A percentile compares a stretch with the other conserved stretches of the same genome.
These are phyloP conservation scores for Cryptoprocta ferox DNA, from an alignment of 2,797 vertebrate genomes.

Conservation along the genomic window DNA sequence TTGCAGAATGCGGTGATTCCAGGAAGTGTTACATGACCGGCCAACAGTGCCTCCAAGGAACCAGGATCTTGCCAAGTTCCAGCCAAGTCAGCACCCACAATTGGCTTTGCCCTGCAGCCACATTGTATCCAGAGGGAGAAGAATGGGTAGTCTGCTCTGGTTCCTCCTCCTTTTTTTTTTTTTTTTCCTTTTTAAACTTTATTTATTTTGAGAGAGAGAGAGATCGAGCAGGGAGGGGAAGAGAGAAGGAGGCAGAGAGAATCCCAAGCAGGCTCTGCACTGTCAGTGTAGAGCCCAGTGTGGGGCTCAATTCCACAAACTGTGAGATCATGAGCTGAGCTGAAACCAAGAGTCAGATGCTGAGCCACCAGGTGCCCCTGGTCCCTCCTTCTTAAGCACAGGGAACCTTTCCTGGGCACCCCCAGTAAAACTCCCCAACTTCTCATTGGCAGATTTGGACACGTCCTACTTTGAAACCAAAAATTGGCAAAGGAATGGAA, in stretches of 20 bases:
- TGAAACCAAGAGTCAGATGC: no score
- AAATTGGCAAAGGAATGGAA: neutral
- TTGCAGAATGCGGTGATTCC: neutral
- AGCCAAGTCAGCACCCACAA: no score
- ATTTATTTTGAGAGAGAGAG: no score
- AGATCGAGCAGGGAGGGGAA: no score
- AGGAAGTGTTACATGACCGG: neutral
- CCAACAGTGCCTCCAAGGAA: neutral
- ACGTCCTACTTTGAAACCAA: no score
- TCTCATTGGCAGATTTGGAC: neutral
- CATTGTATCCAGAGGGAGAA: neutral
- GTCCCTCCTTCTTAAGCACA: neutral
- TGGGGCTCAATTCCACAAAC: no score
- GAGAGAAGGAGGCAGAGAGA: no score
- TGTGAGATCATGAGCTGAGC: no score
- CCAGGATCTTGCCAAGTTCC: neutral
- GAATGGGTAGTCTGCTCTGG: neutral
- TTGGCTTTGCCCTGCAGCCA: neutral
- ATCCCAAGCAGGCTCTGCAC: no score
- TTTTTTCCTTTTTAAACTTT: no score
- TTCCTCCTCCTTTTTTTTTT: neutral
- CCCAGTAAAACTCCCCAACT: neutral
- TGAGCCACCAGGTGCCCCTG: neutral
- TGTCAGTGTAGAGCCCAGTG: no score
- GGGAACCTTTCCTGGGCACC: neutral